A percentile compares a stretch with the other conserved stretches of the same genome.
phyloP scores from a whole-genome alignment of 2,888 invertebrate species.

The Salticus scenicus region DNA sequence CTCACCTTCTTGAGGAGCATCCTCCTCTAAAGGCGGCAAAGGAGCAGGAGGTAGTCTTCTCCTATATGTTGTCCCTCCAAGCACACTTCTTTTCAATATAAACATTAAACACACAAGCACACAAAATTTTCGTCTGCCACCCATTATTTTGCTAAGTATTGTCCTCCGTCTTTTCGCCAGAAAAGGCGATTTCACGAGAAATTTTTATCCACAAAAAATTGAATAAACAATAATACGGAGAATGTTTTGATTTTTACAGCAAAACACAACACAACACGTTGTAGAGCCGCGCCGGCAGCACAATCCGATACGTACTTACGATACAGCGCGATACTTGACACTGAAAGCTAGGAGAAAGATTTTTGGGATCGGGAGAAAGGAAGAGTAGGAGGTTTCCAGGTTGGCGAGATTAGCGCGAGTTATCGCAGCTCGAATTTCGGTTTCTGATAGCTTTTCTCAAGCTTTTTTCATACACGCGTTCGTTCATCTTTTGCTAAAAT shows the following conservation, averaged over 20 bases:
- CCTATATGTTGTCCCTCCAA: background rate
- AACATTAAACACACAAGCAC: slow-evolving; percentile 5
- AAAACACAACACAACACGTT: background rate
- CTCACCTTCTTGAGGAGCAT: slow-evolving; percentile 41
- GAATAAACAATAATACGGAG: background rate
- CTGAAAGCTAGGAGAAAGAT: slow-evolving; percentile 30
- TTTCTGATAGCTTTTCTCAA: no score
- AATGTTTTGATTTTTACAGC: background rate
- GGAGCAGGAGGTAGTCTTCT: slow-evolving; percentile 43
- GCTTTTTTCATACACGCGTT: no score
- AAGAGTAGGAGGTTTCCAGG: background rate
- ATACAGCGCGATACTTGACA: slow-evolving; percentile 46
- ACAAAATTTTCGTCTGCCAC: background rate
- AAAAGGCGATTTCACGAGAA: background rate
- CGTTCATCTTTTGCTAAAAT: no score
- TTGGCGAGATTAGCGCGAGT: background rate
- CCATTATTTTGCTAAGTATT: background rate
- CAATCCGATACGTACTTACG: background rate
- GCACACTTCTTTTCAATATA: background rate
- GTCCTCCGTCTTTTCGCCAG: background rate
- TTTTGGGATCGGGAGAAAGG: slow-evolving; percentile 3
- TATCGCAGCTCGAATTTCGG: no score
- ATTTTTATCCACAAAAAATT: background rate
- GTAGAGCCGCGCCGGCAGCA: background rate
- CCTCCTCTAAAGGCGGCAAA: slow-evolving; percentile 50